These are phyloP conservation scores for Diploscapter pachys DNA, from an alignment of 1,140 invertebrate genomes.

Conservation along the genomic window DNA sequence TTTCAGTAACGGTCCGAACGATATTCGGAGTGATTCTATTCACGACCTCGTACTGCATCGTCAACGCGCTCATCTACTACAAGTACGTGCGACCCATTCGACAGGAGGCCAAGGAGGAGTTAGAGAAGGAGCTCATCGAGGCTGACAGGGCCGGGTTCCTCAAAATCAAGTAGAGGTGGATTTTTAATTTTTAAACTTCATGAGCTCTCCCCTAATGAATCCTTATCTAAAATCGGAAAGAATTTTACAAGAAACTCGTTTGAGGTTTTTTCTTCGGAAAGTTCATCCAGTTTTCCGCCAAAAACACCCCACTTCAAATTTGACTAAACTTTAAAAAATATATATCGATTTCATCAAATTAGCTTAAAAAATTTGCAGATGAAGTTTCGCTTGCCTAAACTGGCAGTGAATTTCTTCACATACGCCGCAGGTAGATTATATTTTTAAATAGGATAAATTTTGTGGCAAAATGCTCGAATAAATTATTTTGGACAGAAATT, in stretches of 20 bases:
- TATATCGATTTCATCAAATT: too few relatives aligned
- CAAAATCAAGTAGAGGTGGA: constrained; percentile 17
- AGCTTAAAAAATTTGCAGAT: too few relatives aligned
- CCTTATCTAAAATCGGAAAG: too few relatives aligned
- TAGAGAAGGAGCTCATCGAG: constrained; percentile 54
- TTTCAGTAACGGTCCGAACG: constrained; percentile 37
- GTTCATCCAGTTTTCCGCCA: too few relatives aligned
- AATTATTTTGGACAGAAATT: too few relatives aligned
- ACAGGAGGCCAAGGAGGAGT: constrained; percentile 43
- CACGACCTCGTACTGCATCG: constrained; percentile 44
- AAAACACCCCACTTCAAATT: too few relatives aligned
- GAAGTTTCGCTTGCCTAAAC: too few relatives aligned
- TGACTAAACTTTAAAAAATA: too few relatives aligned
- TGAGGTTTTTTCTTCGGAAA: too few relatives aligned
- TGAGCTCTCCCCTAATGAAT: not conserved
- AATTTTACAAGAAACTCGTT: too few relatives aligned
- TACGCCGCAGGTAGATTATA: constrained; percentile 16
- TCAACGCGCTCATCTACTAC: constrained; percentile 52
- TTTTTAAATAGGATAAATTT: too few relatives aligned
- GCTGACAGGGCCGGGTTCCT: constrained; percentile 51
- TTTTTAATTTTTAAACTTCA: constrained; percentile 8
- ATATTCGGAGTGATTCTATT: constrained; percentile 52
- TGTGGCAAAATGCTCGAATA: too few relatives aligned
- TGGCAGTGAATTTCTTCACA: not conserved
- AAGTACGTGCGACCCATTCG: constrained; percentile 48